These are phyloP conservation scores for Cheilosia scutellata DNA, from an alignment of 2,888 invertebrate species.

Conservation along the genomic window DNA sequence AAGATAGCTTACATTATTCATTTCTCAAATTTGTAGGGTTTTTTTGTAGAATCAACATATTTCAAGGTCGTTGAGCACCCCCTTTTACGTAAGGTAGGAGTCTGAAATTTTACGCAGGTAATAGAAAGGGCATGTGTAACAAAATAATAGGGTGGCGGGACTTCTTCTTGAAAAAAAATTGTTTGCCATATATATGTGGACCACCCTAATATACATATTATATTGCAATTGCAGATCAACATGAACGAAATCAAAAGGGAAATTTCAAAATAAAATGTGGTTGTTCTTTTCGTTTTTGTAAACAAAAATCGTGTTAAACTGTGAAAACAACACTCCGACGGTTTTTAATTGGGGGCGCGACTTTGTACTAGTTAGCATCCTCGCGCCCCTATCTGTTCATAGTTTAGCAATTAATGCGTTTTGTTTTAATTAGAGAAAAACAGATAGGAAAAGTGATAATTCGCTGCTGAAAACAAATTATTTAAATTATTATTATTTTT, in stretches of 20 bases:
- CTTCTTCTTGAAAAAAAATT: too few species aligned
- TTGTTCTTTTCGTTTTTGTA: conserved; percentile 60
- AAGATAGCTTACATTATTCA: too few species aligned
- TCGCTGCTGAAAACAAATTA: conserved; percentile 25
- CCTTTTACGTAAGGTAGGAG: too few species aligned
- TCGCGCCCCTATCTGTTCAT: conserved; percentile 59
- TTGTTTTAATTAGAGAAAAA: conserved; percentile 72
- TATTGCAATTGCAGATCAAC: conserved; percentile 32
- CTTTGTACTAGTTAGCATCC: conserved; percentile 71
- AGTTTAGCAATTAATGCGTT: conserved; percentile 71
- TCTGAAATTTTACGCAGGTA: too few species aligned
- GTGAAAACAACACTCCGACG: conserved; percentile 67
- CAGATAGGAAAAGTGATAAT: conserved; percentile 56
- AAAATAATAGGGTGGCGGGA: too few species aligned
- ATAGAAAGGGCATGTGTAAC: too few species aligned
- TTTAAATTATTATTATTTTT: not conserved
- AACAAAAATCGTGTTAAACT: conserved; percentile 70
- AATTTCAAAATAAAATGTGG: conserved; percentile 55
- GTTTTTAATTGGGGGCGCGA: conserved; percentile 71
- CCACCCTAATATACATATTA: not conserved
- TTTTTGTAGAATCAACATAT: too few species aligned
- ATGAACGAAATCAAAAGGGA: conserved; percentile 60
- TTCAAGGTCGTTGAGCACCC: too few species aligned
- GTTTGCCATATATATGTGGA: too few species aligned
- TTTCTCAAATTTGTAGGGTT: too few species aligned